These are phyloP conservation scores for Drosophila ogumai DNA, from an alignment of 1,140 invertebrate species.

Conservation along the genomic window DNA sequence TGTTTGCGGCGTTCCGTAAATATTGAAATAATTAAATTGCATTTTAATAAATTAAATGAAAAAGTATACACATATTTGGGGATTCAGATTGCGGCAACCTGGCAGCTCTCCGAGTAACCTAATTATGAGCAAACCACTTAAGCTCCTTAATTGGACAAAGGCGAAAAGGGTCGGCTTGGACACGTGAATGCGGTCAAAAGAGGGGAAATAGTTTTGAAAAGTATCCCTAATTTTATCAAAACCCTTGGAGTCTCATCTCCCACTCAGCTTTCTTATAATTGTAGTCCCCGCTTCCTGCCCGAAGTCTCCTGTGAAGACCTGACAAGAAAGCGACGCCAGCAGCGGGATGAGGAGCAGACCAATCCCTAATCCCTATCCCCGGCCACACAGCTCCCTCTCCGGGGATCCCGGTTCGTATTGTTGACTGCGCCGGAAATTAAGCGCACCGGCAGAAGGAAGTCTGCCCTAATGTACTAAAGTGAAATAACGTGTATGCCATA, in stretches of 20 bases:
- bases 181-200: conserved; percentile 8
- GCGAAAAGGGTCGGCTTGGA: conserved; percentile 15
- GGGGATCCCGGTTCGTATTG: conserved; percentile 42
- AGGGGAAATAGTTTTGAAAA: conserved; percentile 10
- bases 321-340: conserved; percentile 10
- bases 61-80: conserved; percentile 37
- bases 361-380: conserved; percentile 38
- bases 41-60: conserved; percentile 59
- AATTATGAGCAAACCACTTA: conserved; percentile 37
- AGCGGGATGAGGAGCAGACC: conserved; percentile 5
- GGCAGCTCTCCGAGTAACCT: conserved; percentile 10
- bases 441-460: conserved; percentile 68
- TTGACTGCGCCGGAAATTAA: conserved; percentile 72
- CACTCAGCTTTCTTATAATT: conserved; percentile 12
- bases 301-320: conserved; percentile 4
- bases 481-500: conserved; percentile 64
- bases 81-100: background rate
- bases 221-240: conserved; percentile 10
- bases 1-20: conserved; percentile 26
- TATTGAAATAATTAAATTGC: conserved; percentile 65
- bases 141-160: conserved; percentile 44
- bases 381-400: conserved; percentile 5
- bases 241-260: conserved; percentile 1
- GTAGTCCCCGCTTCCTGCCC: background rate
- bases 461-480: conserved; percentile 71